These are phyloP conservation scores for Heliangelus exortis DNA, from an alignment of 2,797 vertebrate species.

Conservation along the genomic window DNA sequence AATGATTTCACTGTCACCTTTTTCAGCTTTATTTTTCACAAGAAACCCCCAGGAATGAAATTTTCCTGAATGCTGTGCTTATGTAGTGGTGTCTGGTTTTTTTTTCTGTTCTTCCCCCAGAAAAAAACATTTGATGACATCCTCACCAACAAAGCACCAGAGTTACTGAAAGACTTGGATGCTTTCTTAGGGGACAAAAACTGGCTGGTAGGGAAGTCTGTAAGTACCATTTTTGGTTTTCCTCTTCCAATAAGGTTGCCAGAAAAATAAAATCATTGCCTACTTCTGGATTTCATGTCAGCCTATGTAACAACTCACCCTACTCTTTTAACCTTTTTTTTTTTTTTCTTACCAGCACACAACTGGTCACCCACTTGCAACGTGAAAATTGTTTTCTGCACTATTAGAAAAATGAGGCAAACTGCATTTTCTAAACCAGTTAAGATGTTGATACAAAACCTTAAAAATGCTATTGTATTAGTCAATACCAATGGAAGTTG, in stretches of 20 bases:
- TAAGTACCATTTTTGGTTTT: conserved; percentile 68
- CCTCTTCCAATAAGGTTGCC: neutral
- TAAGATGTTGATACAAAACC: neutral
- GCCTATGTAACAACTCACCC: neutral
- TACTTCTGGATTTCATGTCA: neutral
- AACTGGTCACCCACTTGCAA: neutral
- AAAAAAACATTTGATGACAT: conserved; percentile 70
- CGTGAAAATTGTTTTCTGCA: neutral
- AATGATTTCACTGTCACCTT: neutral
- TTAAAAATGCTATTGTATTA: neutral
- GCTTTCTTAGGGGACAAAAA: conserved; percentile 71
- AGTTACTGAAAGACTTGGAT: conserved; percentile 71
- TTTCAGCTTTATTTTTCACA: neutral
- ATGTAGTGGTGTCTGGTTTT: neutral
- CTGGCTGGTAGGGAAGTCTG: conserved; percentile 79
- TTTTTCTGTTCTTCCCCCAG: conserved; percentile 9
- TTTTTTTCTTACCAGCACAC: neutral
- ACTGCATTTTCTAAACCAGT: neutral
- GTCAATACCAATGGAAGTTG: neutral
- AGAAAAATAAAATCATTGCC: neutral
- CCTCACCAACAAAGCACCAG: conserved; percentile 65
- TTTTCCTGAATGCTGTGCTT: neutral
- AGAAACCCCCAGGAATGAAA: rapidly evolving
- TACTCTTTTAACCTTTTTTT: neutral
- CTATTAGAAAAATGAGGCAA: neutral